Conservation (phyloP, 2,888 invertebrate species). For the Stegophylla sp. region DNA sequence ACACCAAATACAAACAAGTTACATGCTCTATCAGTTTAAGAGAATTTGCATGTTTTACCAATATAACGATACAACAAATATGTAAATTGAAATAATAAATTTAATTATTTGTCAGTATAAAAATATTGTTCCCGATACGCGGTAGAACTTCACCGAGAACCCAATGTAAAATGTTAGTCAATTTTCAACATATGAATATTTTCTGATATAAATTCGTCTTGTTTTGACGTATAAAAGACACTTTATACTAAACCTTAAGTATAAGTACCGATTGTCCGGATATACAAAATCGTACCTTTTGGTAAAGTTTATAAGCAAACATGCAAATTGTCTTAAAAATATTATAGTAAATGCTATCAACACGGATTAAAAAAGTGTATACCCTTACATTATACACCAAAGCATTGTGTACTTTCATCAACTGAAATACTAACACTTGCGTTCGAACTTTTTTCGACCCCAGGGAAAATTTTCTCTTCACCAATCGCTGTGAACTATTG, state of each 20-base stretch:
- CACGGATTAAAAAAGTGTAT: neutral
- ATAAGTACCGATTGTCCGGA: too few relatives aligned
- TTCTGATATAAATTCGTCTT: too few relatives aligned
- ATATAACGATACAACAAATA: neutral
- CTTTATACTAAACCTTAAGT: too few relatives aligned
- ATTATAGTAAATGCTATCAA: neutral
- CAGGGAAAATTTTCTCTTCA: conserved; percentile 20
- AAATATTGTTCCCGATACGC: too few relatives aligned
- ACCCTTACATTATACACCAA: conserved; percentile 43
- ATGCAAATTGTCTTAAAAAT: conserved; percentile 29
- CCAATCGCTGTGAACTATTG: conserved; percentile 38
- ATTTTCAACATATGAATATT: too few relatives aligned
- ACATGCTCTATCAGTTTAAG: conserved; percentile 17
- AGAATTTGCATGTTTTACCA: conserved; percentile 24
- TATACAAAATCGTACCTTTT: too few relatives aligned
- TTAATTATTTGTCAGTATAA: too few relatives aligned
- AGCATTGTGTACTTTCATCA: conserved; percentile 17
- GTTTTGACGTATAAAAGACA: too few relatives aligned
- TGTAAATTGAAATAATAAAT: neutral
- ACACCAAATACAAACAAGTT: conserved; percentile 20
- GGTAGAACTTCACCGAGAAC: neutral
- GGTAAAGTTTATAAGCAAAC: conserved; percentile 2
- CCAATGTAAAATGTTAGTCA: neutral
- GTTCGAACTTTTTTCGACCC: conserved; percentile 26
- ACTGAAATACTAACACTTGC: conserved; percentile 5